Percentiles rank a stretch among this genome's conserved stretches.
Evolutionary conservation across 2,888 invertebrate genomes (phyloP).

Genomic region (Resseliella maxima): DNA sequence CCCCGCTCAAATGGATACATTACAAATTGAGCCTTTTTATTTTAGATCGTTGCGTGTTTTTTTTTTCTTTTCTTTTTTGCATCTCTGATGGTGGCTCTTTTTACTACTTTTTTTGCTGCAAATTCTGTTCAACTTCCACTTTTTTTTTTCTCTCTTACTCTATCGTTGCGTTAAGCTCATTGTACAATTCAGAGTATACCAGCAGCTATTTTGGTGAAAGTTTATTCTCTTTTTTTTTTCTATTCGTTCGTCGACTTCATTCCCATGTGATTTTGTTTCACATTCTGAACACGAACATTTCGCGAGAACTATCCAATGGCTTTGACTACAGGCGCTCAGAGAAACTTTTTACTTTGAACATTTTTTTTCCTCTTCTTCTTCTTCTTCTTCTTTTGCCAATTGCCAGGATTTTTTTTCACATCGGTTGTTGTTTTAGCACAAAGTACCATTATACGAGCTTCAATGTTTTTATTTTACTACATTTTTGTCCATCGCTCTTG

Average conservation of each 20-base stretch:
- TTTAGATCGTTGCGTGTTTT: neutral
- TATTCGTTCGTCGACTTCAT: too few relatives aligned
- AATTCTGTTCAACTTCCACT: too few relatives aligned
- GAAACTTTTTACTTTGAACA: conserved; percentile 11
- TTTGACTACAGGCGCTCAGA: conserved; percentile 43
- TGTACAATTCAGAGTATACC: neutral
- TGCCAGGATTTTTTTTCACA: neutral
- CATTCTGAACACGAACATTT: conserved; percentile 53
- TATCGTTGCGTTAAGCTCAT: neutral
- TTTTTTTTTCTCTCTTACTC: neutral
- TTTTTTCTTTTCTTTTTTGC: neutral
- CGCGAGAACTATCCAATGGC: conserved; percentile 8
- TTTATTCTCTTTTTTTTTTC: conserved; percentile 1
- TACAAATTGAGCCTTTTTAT: conserved; percentile 51
- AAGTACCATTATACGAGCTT: conserved; percentile 6
- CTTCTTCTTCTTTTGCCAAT: neutral
- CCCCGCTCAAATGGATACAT: conserved; percentile 6
- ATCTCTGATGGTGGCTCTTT: neutral
- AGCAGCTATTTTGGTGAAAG: neutral
- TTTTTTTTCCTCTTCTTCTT: neutral
- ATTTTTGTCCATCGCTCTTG: neutral
- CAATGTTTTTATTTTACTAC: conserved; percentile 6
- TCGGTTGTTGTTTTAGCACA: neutral
- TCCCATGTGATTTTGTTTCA: conserved; percentile 38
- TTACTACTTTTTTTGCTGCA: neutral